These are phyloP conservation scores for Anticlea derivata DNA, from an alignment of 2,888 invertebrate species.

Conservation along the genomic window DNA sequence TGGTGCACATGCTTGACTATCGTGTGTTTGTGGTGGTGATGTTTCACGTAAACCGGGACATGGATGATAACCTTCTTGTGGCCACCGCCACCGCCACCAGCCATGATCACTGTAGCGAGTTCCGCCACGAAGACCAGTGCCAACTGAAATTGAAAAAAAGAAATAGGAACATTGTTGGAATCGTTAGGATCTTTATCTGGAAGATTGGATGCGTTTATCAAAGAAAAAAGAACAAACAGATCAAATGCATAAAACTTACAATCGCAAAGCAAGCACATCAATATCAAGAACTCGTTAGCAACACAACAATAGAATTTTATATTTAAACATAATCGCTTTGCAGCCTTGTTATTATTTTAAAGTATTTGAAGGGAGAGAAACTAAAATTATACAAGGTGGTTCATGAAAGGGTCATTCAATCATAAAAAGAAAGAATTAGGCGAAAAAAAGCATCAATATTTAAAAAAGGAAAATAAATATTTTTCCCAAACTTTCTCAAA, in stretches of 20 bases:
- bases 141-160: constrained; percentile 56
- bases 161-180: background rate
- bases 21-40: constrained; percentile 90
- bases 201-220: background rate
- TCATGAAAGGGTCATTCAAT: too few species aligned
- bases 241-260: constrained; percentile 12
- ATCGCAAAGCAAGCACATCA: constrained; percentile 26
- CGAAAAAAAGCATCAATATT: too few species aligned
- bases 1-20: constrained; percentile 89
- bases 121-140: constrained; percentile 65
- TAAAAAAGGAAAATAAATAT: too few species aligned
- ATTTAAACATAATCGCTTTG: constrained; percentile 24
- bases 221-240: background rate
- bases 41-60: constrained; percentile 90
- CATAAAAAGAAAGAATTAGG: too few species aligned
- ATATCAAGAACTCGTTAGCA: constrained; percentile 30
- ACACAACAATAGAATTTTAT: constrained; percentile 30
- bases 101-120: constrained; percentile 60
- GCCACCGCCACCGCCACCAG: constrained; percentile 79
- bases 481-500: too few species aligned
- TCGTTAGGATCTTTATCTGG: background rate
- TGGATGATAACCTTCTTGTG: constrained; percentile 91
- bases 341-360: constrained; percentile 23
- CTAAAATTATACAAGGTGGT: constrained; percentile 21
- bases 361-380: constrained; percentile 17